phyloP scores from a whole-genome alignment of 1,140 invertebrate species.

The Drosophila asahinai region DNA sequence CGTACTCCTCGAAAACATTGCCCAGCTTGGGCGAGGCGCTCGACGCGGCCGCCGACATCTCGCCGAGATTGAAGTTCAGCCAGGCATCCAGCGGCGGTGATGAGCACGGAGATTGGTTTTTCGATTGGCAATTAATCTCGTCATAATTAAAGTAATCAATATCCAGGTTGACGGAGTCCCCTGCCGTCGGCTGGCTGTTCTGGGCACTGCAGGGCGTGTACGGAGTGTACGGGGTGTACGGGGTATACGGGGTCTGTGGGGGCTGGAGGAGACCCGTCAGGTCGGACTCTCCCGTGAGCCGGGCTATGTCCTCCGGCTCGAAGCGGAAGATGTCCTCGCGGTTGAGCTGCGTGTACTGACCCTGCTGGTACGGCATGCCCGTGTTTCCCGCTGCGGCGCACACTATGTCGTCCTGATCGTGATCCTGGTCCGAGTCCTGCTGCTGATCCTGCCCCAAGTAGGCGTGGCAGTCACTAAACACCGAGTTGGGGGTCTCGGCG shows the following conservation, averaged over 20 bases:
- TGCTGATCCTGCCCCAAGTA: constrained; percentile 37
- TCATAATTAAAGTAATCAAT: constrained; percentile 85
- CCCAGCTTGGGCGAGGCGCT: constrained; percentile 62
- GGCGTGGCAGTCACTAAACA: constrained; percentile 66
- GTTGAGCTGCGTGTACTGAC: constrained; percentile 70
- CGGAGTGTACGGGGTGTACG: constrained; percentile 72
- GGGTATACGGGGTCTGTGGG: constrained; percentile 61
- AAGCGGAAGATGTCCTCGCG: constrained; percentile 83
- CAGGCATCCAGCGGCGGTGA: constrained; percentile 84
- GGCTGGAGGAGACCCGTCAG: constrained; percentile 16
- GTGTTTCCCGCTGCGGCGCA: constrained; percentile 49
- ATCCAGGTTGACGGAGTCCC: constrained; percentile 68
- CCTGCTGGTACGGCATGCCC: constrained; percentile 67
- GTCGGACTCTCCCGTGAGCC: constrained; percentile 58
- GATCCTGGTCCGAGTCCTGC: constrained; percentile 55
- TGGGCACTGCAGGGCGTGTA: constrained; percentile 67
- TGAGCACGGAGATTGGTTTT: constrained; percentile 84
- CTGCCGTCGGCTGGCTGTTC: constrained; percentile 26
- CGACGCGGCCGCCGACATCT: constrained; percentile 38
- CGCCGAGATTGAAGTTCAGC: constrained; percentile 76
- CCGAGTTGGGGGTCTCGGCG: constrained; percentile 80
- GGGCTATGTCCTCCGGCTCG: constrained; percentile 83
- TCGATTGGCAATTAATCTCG: constrained; percentile 85
- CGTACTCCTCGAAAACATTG: constrained; percentile 60
- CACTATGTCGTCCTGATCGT: constrained; percentile 66